These are phyloP conservation scores for Halcyon chelicuti DNA, from an alignment of 2,797 vertebrate genomes.

Conservation along the genomic window DNA sequence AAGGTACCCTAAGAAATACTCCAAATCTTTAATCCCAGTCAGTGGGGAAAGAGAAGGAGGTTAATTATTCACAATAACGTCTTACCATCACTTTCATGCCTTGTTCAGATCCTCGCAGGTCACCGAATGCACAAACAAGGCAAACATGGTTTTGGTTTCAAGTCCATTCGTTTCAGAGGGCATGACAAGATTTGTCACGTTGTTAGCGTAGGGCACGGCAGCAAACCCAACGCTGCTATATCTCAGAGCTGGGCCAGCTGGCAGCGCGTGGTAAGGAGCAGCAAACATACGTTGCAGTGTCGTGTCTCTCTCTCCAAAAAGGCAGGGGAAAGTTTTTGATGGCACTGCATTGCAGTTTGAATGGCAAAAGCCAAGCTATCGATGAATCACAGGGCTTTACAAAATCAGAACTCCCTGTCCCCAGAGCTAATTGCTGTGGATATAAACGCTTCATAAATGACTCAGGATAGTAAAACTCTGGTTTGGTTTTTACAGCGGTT, in stretches of 20 bases:
- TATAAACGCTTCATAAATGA: slow-evolving; percentile 55
- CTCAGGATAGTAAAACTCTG: slow-evolving; percentile 47
- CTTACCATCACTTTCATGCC: background rate
- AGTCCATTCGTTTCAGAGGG: background rate
- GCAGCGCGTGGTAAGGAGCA: background rate
- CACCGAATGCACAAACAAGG: background rate
- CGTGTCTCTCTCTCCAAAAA: background rate
- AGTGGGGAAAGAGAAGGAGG: background rate
- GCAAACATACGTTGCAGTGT: background rate
- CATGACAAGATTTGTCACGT: background rate
- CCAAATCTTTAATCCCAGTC: rapidly evolving
- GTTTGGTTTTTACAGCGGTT: background rate
- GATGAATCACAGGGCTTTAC: background rate
- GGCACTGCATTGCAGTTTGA: background rate
- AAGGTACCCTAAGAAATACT: background rate
- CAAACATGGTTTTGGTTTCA: background rate
- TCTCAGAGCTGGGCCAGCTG: background rate
- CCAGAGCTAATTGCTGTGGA: slow-evolving; percentile 12
- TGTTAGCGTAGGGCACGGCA: background rate
- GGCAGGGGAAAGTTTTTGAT: background rate
- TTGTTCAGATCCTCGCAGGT: background rate
- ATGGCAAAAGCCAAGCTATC: background rate
- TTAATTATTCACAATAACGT: background rate
- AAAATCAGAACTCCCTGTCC: slow-evolving; percentile 48
- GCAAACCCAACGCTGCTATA: background rate